A percentile compares a stretch with the other conserved stretches of the same genome.
These are phyloP conservation scores for Tenodera sinensis DNA, from an alignment of 2,888 invertebrate species.

Conservation along the genomic window DNA sequence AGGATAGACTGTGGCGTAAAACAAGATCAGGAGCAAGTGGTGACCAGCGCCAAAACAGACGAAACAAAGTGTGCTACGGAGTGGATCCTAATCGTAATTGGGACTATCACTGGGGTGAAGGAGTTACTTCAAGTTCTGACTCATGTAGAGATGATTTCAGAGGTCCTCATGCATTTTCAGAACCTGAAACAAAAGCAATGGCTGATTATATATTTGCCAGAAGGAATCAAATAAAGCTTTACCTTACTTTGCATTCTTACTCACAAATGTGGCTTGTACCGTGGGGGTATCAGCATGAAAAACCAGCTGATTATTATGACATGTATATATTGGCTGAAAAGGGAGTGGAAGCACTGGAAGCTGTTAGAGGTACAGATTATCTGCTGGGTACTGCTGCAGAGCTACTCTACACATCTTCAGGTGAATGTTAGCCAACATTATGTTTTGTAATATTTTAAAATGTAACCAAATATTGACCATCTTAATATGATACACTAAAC, in stretches of 20 bases:
- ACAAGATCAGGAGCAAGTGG: slow-evolving; percentile 38
- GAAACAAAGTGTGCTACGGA: slow-evolving; percentile 33
- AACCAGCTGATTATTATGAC: slow-evolving; percentile 40
- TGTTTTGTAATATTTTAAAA: too few relatives aligned
- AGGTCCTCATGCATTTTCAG: slow-evolving; percentile 45
- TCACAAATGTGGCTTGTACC: slow-evolving; percentile 44
- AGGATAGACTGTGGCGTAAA: slow-evolving; percentile 46
- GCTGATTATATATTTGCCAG: slow-evolving; percentile 39
- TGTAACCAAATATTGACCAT: too few relatives aligned
- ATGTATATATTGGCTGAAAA: slow-evolving; percentile 37
- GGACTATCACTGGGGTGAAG: slow-evolving; percentile 43
- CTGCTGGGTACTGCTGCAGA: slow-evolving; percentile 42
- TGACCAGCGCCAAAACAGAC: slow-evolving; percentile 9
- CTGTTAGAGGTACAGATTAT: slow-evolving; percentile 41
- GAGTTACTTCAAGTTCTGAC: slow-evolving; percentile 35
- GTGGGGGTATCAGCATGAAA: slow-evolving; percentile 38
- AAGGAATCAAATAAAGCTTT: slow-evolving; percentile 40
- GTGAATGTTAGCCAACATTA: slow-evolving; percentile 7
- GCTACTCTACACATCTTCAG: slow-evolving; percentile 38
- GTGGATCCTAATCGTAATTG: slow-evolving; percentile 44
- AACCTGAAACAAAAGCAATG: slow-evolving; percentile 44
- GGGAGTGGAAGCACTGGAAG: slow-evolving; percentile 38
- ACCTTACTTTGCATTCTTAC: slow-evolving; percentile 48
- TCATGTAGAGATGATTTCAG: slow-evolving; percentile 45
- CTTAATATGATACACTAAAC: too few relatives aligned